Base-by-base conservation (phyloP, 2,888 invertebrate genomes). In the Drosophila neotestacea region DNA sequence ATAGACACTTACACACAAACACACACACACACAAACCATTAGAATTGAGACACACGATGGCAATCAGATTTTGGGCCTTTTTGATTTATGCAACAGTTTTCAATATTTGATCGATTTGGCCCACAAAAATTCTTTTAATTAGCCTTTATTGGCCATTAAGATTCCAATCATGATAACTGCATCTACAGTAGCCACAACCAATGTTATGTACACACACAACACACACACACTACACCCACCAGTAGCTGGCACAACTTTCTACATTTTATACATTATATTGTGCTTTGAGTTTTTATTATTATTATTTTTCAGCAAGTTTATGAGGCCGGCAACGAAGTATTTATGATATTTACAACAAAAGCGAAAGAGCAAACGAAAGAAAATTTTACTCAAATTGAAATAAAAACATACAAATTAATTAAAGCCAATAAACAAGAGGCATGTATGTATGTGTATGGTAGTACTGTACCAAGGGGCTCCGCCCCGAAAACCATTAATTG, bases 391-490 rank as follows among this genome's bases (percentile, higher is more conserved):
- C 73, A 85, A 85, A 84, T 88, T 74, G 85, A 85, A 81, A 86
- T 86, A 81, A 86, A 85, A 85, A 85, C 87, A 85, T 86, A 85
- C 85, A 88, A 85, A 85, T 85, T 85, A 85, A 85, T 85, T 88
- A 86, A 83, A 73, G 74, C 73, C 84, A 88, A 84, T 84, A 84
- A 84, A 84, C 81, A 78, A 73, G 66, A 28, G 28, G 48, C 56
- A 38, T 47, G 47, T 32, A 30, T 50, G 48, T 22, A 22, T 10
- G 6, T 22, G 22, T 22, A 22, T 22, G 22, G 22, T 22, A 3
- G 22, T 22, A 22, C 22, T 22, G 22, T 22, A 22, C 22, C 22
- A 22, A 22, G 22, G 22, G 11, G 22, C 16, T 50, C 51, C 54
- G 42, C 56, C 68, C 59, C 60, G 51, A 54, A n/a, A 27, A 48